These are phyloP conservation scores for Todiramphus chloris DNA, from an alignment of 2,113 vertebrate species.

Conservation along the genomic window DNA sequence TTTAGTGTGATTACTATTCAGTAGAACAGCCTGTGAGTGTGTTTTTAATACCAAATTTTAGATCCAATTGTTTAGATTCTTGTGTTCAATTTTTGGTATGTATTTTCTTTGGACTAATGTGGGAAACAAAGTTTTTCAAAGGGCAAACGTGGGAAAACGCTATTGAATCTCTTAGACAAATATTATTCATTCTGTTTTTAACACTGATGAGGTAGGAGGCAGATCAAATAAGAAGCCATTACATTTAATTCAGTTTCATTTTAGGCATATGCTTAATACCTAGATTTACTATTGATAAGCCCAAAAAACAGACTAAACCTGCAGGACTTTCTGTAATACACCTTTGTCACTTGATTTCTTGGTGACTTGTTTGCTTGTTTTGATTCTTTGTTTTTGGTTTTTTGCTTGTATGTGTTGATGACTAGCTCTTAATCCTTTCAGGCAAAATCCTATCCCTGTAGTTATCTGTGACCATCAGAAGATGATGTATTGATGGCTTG, in stretches of 20 bases:
- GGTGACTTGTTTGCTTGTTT: neutral
- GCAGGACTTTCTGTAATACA: neutral
- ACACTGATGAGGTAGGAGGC: neutral
- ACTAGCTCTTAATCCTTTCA: neutral
- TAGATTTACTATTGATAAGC: neutral
- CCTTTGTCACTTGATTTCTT: neutral
- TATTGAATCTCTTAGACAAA: neutral
- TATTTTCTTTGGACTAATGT: neutral
- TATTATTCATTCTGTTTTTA: neutral
- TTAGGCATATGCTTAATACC: neutral
- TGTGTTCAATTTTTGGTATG: neutral
- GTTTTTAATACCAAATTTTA: neutral
- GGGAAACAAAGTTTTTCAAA: neutral
- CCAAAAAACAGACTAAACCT: neutral
- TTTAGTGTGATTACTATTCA: neutral
- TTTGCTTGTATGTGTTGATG: fast-evolving
- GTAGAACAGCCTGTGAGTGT: fast-evolving
- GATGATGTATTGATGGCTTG: neutral
- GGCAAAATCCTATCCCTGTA: neutral
- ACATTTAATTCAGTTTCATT: neutral
- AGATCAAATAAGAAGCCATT: neutral
- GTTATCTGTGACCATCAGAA: neutral
- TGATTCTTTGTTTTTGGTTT: too few species aligned
- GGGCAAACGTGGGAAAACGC: neutral
- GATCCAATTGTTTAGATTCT: fast-evolving